Conservation (phyloP, 2,113 vertebrate species). For the Sphaerodactylus townsendi region DNA sequence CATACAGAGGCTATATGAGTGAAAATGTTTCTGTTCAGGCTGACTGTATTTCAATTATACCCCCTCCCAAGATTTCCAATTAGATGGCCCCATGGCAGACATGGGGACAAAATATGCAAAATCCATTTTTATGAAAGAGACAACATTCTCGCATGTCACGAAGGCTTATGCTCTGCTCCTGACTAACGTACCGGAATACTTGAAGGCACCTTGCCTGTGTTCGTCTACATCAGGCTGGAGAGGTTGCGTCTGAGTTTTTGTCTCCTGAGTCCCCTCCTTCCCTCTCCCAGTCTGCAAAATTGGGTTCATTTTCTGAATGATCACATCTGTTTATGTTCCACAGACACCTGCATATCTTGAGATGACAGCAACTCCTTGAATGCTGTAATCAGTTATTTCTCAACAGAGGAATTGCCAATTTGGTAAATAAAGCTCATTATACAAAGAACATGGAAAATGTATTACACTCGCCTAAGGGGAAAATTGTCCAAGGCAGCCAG, state of each 20-base stretch:
- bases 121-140: neutral
- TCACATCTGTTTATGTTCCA: conserved; percentile 71
- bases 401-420: conserved; percentile 75
- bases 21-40: neutral
- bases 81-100: neutral
- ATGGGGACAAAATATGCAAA: neutral
- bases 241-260: conserved; percentile 50
- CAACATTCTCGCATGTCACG: neutral
- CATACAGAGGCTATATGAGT: neutral
- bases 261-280: conserved; percentile 22
- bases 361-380: conserved; percentile 71
- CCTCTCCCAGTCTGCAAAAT: conserved; percentile 17
- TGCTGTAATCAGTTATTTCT: conserved; percentile 74
- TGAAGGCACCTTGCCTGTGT: conserved; percentile 28
- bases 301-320: conserved; percentile 60
- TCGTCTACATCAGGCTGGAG: conserved; percentile 22
- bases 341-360: conserved; percentile 72
- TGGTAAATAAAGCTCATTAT: conserved; percentile 77
- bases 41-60: conserved; percentile 5
- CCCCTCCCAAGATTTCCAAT: neutral
- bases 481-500: conserved; percentile 57
- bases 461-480: conserved; percentile 66
- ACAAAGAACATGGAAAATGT: conserved; percentile 64
- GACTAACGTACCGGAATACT: conserved; percentile 9
- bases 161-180: conserved; percentile 40